Base-by-base conservation (phyloP, 1,140 invertebrate genomes). In the Tribolium madens region DNA sequence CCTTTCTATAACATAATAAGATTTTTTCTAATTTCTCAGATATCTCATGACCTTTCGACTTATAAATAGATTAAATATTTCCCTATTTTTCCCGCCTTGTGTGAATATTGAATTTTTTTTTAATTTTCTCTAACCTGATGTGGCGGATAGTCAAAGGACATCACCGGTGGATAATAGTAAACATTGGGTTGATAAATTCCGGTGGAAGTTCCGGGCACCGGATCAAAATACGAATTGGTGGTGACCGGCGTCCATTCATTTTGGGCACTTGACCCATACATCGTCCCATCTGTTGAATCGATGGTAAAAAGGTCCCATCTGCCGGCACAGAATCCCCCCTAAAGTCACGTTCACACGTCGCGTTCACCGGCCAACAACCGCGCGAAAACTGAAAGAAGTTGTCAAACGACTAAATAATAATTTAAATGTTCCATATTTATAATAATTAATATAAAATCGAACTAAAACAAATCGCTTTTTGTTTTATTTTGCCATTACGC, bases 351-450 rank as follows among this genome's bases (percentile, higher is more conserved):
- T 64, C 57, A 64, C 57, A 64, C 57, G 18, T 21, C 18, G 57
- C 57, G 57, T 14, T 64, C 57, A 33, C 52, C 52, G 18, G 9
- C 10, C 52, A 17, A 57, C 15, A 21, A 21, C 15, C 52, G 52
- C 26, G 13, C 31, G 21, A 64, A 64, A 64, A 64, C 57, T 64
- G 57, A 36, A 64, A 71, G 47, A 79, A 76, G 76, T 79, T 77
- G 76, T 76, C 79, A 81, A 81, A 81, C 75, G 69, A 82, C 82
- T 83, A 79, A 78, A 76, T 74, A 81, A 83, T 77, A 79, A 84
- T 82, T 83, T 81, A 81, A 84, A 84, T 79, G 73, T 77, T 80
- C 83, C 76, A 84, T 84, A 84, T 84, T 84, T 84, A 84, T 83
- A 81, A 84, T 83, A 81, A 83, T 79, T 83, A 83, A 71, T 71